Base-by-base conservation (phyloP, 1,140 invertebrate species). In the Colletes gigas region DNA sequence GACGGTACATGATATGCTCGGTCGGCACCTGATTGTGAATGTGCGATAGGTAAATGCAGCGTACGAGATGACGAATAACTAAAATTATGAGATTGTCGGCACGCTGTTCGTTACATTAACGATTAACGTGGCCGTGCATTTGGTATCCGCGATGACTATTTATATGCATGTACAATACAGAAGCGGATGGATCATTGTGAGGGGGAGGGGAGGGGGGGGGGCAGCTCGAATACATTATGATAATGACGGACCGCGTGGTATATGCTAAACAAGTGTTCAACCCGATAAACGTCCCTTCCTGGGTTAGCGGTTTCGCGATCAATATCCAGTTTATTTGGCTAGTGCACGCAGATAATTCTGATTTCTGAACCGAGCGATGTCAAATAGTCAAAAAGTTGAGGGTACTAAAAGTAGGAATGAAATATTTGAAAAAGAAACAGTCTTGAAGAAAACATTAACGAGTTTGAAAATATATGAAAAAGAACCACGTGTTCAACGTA, bases 21-120 rank as follows among this genome's bases (percentile, higher is more conserved):
- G 65, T n/a, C 12, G 52, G 5, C 4, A 5, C 12, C 15, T 73
- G 77, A 79, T 79, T 65, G 39, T 57, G 59, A 19, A 73, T 44
- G 39, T 2, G 3, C 59, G 60, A 72, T 78, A 15, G 69, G 62
- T 66, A 77, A 77, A 77, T 57, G 69, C 17, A 54, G 6, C 19
- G 7, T 15, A 21, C 9, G 50, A 17, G 21, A 55, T 63, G 77
- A 79, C 69, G 77, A 79, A 73, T 63, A 65, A 79, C 59, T 14
- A 70, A 60, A 79, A 73, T 79, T 79, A 73, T 60, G 52, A 47
- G 69, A 79, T 63, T 72, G 77, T 55, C 77, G 59, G 54, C 77
- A 52, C 69, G 47, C 69, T 73, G 69, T 79, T 79, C 77, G 77
- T 79, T 79, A 57, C 60, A 79, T 72, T 78, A 72, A 72, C 68